phyloP scores from a whole-genome alignment of 2,888 invertebrate species.

The Auanema sp. region DNA sequence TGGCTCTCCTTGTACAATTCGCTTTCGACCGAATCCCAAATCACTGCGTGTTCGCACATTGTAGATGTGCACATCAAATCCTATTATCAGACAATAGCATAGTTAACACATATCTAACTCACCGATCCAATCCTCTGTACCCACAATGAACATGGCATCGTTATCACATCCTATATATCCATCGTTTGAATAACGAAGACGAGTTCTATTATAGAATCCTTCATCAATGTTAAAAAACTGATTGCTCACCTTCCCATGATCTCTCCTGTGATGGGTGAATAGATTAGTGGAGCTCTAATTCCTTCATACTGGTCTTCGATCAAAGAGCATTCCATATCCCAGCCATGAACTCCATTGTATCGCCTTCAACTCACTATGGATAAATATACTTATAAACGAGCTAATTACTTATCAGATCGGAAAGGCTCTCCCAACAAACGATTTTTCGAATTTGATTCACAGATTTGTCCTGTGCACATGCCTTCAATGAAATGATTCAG shows the following conservation, averaged over 20 bases:
- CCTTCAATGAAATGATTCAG: slow-evolving; percentile 35
- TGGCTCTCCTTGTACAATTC: slow-evolving; percentile 56
- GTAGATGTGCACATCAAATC: slow-evolving; percentile 59
- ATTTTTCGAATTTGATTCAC: slow-evolving; percentile 61
- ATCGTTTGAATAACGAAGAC: slow-evolving; percentile 38
- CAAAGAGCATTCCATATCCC: slow-evolving; percentile 57
- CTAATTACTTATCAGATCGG: slow-evolving; percentile 51
- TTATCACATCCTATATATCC: slow-evolving; percentile 61
- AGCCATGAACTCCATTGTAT: slow-evolving; percentile 61
- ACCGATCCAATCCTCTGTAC: slow-evolving; percentile 61
- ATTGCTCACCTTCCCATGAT: slow-evolving; percentile 26
- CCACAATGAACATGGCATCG: slow-evolving; percentile 62
- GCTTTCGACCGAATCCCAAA: slow-evolving; percentile 51
- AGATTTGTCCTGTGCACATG: slow-evolving; percentile 64
- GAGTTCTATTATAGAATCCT: slow-evolving; percentile 30
- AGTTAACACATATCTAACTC: not conserved
- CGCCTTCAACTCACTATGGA: slow-evolving; percentile 33
- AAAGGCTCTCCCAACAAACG: slow-evolving; percentile 55
- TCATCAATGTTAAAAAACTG: not conserved
- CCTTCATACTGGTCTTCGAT: slow-evolving; percentile 51
- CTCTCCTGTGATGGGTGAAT: slow-evolving; percentile 55
- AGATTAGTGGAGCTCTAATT: slow-evolving; percentile 51
- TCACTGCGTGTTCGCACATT: slow-evolving; percentile 57
- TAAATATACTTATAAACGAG: slow-evolving; percentile 2
- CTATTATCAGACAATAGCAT: slow-evolving; percentile 21